Evolutionary conservation across 2,113 vertebrate species (phyloP), one percentile per base, ranked within the genome.

Genomic region (Chaetops frenatus): DNA sequence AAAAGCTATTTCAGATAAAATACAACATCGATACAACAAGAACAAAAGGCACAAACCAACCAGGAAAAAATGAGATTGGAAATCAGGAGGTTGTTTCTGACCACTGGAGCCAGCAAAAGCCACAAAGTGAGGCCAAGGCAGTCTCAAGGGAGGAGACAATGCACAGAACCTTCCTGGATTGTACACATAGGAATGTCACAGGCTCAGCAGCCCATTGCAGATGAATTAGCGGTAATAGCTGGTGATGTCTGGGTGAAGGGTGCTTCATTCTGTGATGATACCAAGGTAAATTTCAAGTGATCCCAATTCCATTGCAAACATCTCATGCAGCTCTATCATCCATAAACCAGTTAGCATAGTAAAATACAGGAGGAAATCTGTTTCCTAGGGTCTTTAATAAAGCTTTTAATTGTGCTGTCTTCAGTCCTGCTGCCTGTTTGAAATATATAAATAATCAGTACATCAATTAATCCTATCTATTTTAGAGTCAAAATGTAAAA

Each of bases 391-490:
- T 29, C 47, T 85, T 74, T 80, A 76, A 88, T 91, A 67, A 88
- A 88, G n/a, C 45, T 84, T 76, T 89, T 23, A 53, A 76, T 81
- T 64, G 29, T 56, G 8, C 20, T 81, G 23, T 70, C 38, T 79
- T 74, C 77, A 56, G 42, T 77, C 50, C 27, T 86, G n/a, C 38
- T 92, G 65, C 40, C 45, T 53, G 14, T 53, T 81, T 72, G 21
- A 85, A 87, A 89, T 38, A 64, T 40, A 81, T 27, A 87, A 89
- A 86, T 81, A 71, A 89, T 53, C n/a, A 71, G n/a, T 47, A 72
- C 40, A 72, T 81, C 2, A 21, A 72, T 81, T 78, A 72, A 61
- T 92, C 71, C 28, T 73, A 40, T 33, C 15, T 70, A 35, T 88
- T 80, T 90, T 44, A 18, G 11, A 48, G 18, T 44, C 16, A 74